Evolutionary conservation across 2,113 vertebrate species (phyloP).

Genomic region (Forbesichthys papilliferus): DNA sequence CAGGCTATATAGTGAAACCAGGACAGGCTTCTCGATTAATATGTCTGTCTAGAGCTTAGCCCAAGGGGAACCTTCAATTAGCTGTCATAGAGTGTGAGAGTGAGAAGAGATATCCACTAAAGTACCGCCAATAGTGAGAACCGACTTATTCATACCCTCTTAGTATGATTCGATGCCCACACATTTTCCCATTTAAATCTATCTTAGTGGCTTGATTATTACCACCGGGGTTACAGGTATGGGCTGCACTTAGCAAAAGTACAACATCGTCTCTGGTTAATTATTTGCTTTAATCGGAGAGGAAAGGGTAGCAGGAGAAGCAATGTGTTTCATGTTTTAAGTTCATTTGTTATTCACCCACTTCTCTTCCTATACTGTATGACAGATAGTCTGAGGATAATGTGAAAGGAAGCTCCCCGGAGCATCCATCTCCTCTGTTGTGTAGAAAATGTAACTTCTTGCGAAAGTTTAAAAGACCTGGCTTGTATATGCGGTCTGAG

Average conservation of each 20-base stretch:
- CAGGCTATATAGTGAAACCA: slow-evolving; percentile 49
- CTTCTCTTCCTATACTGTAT: slow-evolving; percentile 16
- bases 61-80: slow-evolving; percentile 74
- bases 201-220: slow-evolving; percentile 65
- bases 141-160: slow-evolving; percentile 61
- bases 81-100: slow-evolving; percentile 57
- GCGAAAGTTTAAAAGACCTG: slow-evolving; percentile 24
- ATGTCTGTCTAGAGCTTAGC: slow-evolving; percentile 80
- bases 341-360: slow-evolving; percentile 52
- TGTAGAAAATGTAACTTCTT: slow-evolving; percentile 8
- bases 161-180: slow-evolving; percentile 68
- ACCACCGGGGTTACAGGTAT: slow-evolving; percentile 55
- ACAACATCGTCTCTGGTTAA: slow-evolving; percentile 58
- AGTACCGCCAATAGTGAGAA: slow-evolving; percentile 44
- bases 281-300: slow-evolving; percentile 43
- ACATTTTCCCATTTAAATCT: slow-evolving; percentile 68
- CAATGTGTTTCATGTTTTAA: slow-evolving; percentile 34
- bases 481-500: slow-evolving; percentile 48
- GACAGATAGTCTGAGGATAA: slow-evolving; percentile 14
- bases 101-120: slow-evolving; percentile 58
- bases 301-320: slow-evolving; percentile 23
- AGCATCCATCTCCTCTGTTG: slow-evolving; percentile 33
- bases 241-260: slow-evolving; percentile 57
- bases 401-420: slow-evolving; percentile 24
- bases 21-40: slow-evolving; percentile 82